These are phyloP conservation scores for Miltochrista miniata DNA, from an alignment of 2,888 invertebrate genomes.

Conservation along the genomic window DNA sequence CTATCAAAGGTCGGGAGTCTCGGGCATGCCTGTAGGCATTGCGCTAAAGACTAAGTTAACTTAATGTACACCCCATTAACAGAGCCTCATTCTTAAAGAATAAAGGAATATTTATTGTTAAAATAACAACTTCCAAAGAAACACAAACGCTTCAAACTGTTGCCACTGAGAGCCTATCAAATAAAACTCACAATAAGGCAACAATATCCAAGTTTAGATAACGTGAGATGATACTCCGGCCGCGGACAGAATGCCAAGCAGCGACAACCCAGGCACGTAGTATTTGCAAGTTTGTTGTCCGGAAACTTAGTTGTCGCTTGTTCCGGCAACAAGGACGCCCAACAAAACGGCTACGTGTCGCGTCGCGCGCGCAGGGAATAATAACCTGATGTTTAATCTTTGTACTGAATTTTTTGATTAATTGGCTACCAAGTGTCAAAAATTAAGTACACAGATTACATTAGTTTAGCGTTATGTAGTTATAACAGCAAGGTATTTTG, in stretches of 20 bases:
- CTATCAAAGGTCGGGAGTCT: too few relatives aligned
- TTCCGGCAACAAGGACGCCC: slow-evolving; percentile 38
- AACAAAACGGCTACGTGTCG: slow-evolving; percentile 48
- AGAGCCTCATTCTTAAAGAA: not conserved
- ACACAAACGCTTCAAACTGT: not conserved
- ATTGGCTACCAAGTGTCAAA: too few relatives aligned
- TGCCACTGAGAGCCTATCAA: slow-evolving; percentile 4
- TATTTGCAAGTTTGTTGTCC: slow-evolving; percentile 47
- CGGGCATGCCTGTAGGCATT: too few relatives aligned
- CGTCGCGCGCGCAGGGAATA: slow-evolving; percentile 35
- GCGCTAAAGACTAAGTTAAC: too few relatives aligned
- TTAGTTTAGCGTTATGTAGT: too few relatives aligned
- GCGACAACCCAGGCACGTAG: slow-evolving; percentile 41
- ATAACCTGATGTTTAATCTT: slow-evolving; percentile 11
- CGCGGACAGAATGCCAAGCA: slow-evolving; percentile 44
- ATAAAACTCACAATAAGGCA: slow-evolving; percentile 25
- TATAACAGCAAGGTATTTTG: too few relatives aligned
- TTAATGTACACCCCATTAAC: too few relatives aligned
- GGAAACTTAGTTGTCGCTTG: slow-evolving; percentile 38
- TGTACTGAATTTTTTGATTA: too few relatives aligned
- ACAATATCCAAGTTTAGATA: slow-evolving; percentile 47
- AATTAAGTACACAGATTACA: too few relatives aligned
- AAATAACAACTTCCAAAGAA: not conserved
- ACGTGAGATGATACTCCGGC: slow-evolving; percentile 43
- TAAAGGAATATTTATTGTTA: not conserved